Conservation (phyloP, 2,888 invertebrate genomes). For the Orchestes rusci region DNA sequence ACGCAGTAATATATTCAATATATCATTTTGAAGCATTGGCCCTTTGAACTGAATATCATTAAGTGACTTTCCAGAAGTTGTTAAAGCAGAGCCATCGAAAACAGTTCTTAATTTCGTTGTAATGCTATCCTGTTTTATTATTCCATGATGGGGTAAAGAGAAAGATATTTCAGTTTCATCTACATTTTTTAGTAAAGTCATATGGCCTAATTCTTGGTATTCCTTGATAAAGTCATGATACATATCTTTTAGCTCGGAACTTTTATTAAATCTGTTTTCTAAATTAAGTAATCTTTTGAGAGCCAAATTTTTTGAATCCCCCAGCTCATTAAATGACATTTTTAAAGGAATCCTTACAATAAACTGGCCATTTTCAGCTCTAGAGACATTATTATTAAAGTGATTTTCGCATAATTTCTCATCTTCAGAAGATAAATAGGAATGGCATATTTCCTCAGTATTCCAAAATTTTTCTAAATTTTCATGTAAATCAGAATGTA, state of each 20-base stretch:
- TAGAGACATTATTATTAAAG: conserved; percentile 5
- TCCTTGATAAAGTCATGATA: conserved; percentile 6
- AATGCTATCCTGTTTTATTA: conserved; percentile 5
- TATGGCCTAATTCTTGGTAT: conserved; percentile 7
- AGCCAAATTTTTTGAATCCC: conserved; percentile 10
- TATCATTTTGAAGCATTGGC: conserved; percentile 6
- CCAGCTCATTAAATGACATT: conserved; percentile 1
- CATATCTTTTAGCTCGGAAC: conserved; percentile 1
- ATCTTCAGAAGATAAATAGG: not conserved
- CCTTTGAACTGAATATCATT: conserved; percentile 8
- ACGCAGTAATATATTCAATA: conserved; percentile 7
- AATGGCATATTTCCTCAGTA: conserved; percentile 1
- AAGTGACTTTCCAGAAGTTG: conserved; percentile 10
- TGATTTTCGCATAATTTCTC: conserved; percentile 7
- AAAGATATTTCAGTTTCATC: not conserved
- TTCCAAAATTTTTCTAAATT: conserved; percentile 4
- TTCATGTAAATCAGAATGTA: conserved; percentile 2
- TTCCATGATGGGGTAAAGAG: conserved; percentile 7
- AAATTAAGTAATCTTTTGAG: conserved; percentile 8
- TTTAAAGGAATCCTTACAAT: conserved; percentile 7
- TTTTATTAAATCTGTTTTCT: conserved; percentile 8
- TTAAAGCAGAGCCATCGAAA: conserved; percentile 11
- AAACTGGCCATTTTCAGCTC: not conserved
- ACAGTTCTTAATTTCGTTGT: conserved; percentile 10
- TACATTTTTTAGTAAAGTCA: conserved; percentile 2